Base-by-base conservation (phyloP, 30 jellyfish, hydroid and myxozoan genomes). In the Turritopsis dohrnii region DNA sequence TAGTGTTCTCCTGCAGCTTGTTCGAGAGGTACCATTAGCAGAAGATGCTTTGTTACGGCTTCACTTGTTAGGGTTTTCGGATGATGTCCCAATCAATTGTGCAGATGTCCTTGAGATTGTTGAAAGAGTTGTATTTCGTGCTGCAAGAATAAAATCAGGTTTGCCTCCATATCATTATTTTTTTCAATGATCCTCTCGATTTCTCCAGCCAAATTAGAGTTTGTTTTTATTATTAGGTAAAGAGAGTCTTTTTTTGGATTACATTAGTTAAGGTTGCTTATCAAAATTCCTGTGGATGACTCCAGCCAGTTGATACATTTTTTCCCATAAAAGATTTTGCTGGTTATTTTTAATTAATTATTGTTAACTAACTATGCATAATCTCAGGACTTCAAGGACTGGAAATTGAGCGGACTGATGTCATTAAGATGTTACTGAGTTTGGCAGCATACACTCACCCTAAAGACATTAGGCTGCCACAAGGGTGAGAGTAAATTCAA, bases 61-160 rank as follows among this genome's bases (percentile, higher is more conserved):
- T 1, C 85, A 84, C 75, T 25, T 85, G 76, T 87, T 90, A n/a
- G 97, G 97, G 28, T 71, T 90, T 18, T 85, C 97, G 8, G 92
- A 85, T 18, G 97, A 90, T 13, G 81, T 85, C 29, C 95, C 97
- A 16, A 75, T 90, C 89, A 85, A 85, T 84, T 75, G 90, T 71
- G 92, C 92, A 1, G 95, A 86, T 82, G 85, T 95, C 0, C 53
- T 90, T 18, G 97, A 90, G 52, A 75, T 90, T 21, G 88, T 90
- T 29, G 97, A 86, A 74, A 85, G 92, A 65, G 87, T 90, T 0
- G 97, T 87, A 19, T 84, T 71, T 74, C 79, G 97, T 53, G 82
- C 97, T 23, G 97, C 97, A n/a, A 89, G 82, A 24, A 65, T 89
- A 28, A 72, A 89, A 53, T 79, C 94, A 60, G 96, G 96, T 89